Evolutionary conservation across 2,113 vertebrate species (phyloP).

Genomic region (Nesogale talazaci): DNA sequence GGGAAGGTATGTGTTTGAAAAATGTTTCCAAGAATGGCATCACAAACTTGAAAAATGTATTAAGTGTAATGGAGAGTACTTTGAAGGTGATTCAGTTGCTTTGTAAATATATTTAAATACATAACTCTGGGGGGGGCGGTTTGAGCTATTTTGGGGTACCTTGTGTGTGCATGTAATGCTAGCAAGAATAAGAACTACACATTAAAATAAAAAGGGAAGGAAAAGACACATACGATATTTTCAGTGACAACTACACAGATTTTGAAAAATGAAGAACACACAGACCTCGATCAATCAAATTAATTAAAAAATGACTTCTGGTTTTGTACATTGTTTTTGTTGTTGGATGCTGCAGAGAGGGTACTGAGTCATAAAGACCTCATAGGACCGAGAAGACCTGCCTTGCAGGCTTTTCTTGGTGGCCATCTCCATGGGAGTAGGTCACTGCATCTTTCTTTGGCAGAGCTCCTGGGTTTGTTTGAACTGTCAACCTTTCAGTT

Average conservation of each 20-base stretch:
- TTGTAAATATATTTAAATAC: too few relatives aligned
- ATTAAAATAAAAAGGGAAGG: not conserved
- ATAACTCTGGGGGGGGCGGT: too few relatives aligned
- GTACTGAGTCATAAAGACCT: not conserved
- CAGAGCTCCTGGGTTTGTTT: not conserved
- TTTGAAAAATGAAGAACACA: not conserved
- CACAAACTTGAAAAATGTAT: too few relatives aligned
- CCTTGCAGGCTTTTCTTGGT: not conserved
- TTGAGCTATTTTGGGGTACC: too few relatives aligned
- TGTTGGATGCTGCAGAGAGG: not conserved
- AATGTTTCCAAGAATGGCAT: too few relatives aligned
- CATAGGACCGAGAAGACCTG: not conserved
- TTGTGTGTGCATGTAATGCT: too few relatives aligned
- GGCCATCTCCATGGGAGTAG: not conserved
- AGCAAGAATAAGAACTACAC: not conserved
- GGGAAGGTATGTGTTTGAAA: too few relatives aligned
- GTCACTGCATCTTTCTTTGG: not conserved
- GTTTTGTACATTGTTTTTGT: not conserved
- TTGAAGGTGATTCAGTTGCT: too few relatives aligned
- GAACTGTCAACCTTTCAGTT: not conserved
- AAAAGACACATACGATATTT: not conserved
- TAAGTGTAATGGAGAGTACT: too few relatives aligned
- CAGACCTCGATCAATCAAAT: not conserved
- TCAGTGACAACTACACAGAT: not conserved
- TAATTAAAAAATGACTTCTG: slow-evolving; percentile 5